phyloP scores from a whole-genome alignment of 2,113 vertebrate species.

The Tursiops truncatus region DNA sequence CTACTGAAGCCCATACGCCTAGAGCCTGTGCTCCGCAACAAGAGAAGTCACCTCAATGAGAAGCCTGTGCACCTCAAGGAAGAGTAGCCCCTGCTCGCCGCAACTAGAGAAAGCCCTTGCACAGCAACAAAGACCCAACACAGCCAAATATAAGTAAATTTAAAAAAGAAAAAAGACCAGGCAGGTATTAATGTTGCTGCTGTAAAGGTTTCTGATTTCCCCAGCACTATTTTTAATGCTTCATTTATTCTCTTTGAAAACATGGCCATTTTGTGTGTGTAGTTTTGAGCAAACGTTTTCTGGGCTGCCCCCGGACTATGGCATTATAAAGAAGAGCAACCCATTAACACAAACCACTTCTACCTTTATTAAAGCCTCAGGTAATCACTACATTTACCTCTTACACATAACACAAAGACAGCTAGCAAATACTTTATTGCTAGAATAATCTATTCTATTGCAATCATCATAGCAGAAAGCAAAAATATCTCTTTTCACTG shows the following conservation, averaged over 20 bases:
- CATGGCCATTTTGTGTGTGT: not conserved
- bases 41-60: too few relatives aligned
- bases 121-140: too few relatives aligned
- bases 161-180: not conserved
- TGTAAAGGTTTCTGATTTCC: slow-evolving; percentile 2
- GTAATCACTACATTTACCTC: not conserved
- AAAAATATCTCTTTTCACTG: not conserved
- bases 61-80: too few relatives aligned
- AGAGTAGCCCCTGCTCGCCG: too few relatives aligned
- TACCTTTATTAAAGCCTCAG: not conserved
- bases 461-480: not conserved
- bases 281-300: not conserved
- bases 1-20: too few relatives aligned
- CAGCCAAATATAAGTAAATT: too few relatives aligned
- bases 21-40: too few relatives aligned
- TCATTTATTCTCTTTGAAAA: slow-evolving; percentile 32
- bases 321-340: not conserved
- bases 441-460: slow-evolving; percentile 7
- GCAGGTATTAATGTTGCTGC: not conserved
- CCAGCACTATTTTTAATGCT: not conserved
- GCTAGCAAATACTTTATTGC: not conserved
- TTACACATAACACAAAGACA: not conserved
- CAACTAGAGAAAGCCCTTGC: too few relatives aligned
- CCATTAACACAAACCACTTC: not conserved
- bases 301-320: not conserved